phyloP scores from a whole-genome alignment of 2,113 vertebrate species.

The Puffinus mauretanicus region DNA sequence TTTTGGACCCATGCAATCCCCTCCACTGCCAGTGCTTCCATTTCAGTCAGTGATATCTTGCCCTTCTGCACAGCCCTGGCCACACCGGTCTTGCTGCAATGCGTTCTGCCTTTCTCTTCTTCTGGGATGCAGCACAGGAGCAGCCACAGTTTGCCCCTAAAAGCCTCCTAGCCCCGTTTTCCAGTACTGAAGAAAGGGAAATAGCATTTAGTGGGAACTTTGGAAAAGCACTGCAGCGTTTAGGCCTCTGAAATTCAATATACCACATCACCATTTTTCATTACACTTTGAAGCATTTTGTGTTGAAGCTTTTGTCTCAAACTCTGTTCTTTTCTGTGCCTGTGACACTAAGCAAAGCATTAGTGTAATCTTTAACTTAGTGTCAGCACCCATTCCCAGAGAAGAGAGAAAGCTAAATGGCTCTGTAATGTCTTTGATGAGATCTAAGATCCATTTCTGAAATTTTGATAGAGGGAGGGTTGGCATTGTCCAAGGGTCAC shows the following conservation, averaged over 20 bases:
- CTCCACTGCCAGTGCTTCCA: not conserved
- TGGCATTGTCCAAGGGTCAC: not conserved
- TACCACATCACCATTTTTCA: not conserved
- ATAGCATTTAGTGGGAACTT: not conserved
- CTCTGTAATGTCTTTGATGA: not conserved
- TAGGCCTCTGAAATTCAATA: not conserved
- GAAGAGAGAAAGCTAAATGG: not conserved
- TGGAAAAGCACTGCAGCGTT: not conserved
- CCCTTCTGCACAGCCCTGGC: not conserved
- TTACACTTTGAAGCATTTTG: not conserved
- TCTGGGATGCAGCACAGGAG: not conserved
- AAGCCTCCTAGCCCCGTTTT: not conserved
- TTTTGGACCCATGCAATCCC: not conserved
- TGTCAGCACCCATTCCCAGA: not conserved
- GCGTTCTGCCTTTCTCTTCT: not conserved
- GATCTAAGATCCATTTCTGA: not conserved
- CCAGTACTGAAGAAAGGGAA: not conserved
- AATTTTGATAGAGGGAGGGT: not conserved
- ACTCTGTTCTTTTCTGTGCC: not conserved
- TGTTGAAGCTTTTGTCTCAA: not conserved
- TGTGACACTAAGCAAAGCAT: not conserved
- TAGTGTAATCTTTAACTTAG: not conserved
- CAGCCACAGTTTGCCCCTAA: not conserved
- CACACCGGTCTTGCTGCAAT: accelerated
- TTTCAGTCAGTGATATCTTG: not conserved